phyloP scores from a whole-genome alignment of 1,140 invertebrate genomes.

The Polypedilum vanderplanki region DNA sequence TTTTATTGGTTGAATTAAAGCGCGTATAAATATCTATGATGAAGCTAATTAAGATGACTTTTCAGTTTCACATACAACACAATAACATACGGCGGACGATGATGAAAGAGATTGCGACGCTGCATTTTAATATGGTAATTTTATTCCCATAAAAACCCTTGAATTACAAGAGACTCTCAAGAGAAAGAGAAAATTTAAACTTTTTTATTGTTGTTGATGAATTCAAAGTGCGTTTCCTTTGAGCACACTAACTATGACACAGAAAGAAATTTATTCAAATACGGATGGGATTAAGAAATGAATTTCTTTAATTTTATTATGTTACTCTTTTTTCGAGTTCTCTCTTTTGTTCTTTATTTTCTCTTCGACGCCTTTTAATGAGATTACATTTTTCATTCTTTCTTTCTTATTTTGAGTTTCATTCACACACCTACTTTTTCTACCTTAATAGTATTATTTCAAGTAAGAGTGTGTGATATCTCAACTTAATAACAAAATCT shows the following conservation, averaged over 20 bases:
- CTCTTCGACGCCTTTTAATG: constrained; percentile 11
- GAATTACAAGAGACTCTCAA: not conserved
- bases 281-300: not conserved
- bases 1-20: not conserved
- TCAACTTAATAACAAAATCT: not conserved
- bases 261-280: too few species aligned
- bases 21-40: too few species aligned
- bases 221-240: constrained; percentile 17
- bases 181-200: not conserved
- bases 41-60: constrained; percentile 15
- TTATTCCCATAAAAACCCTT: not conserved
- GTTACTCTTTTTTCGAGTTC: not conserved
- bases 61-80: not conserved
- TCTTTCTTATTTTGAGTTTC: not conserved
- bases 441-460: constrained; percentile 3
- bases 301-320: not conserved
- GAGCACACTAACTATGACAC: too few species aligned
- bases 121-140: not conserved
- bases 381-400: constrained; percentile 19
- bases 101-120: not conserved
- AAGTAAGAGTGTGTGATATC: not conserved
- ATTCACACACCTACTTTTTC: constrained; percentile 2
- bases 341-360: constrained; percentile 20
- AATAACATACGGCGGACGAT: not conserved
- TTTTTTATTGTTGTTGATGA: not conserved